phyloP scores from a whole-genome alignment of 2,113 vertebrate genomes.

The Capreolus pygargus region DNA sequence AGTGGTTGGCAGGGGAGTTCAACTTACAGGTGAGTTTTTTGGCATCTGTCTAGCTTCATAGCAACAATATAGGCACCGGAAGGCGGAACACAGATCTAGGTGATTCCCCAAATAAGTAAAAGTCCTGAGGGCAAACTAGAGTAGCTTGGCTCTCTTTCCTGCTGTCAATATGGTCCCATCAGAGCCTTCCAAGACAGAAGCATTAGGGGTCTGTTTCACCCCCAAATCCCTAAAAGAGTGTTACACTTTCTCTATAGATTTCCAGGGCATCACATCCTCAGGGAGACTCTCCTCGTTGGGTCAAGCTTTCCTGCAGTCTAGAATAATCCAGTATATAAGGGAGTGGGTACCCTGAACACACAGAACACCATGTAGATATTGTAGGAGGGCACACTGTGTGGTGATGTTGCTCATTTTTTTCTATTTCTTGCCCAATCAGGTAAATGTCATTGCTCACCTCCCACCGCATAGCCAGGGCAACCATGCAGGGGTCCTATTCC shows the following conservation, averaged over 20 bases:
- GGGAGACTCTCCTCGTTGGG: background rate
- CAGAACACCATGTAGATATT: background rate
- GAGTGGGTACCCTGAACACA: background rate
- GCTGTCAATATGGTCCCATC: background rate
- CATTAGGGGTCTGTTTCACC: background rate
- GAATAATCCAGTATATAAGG: background rate
- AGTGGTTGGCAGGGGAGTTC: background rate
- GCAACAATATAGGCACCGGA: background rate
- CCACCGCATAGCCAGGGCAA: background rate
- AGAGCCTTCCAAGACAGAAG: background rate
- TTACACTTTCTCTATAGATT: background rate
- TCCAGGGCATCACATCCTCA: background rate
- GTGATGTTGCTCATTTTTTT: background rate
- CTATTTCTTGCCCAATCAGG: background rate
- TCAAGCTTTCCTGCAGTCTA: background rate
- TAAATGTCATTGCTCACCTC: background rate
- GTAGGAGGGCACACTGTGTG: background rate
- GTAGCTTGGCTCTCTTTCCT: background rate
- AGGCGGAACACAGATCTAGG: background rate
- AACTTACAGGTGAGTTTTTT: background rate
- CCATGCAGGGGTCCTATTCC: background rate
- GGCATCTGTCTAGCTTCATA: background rate
- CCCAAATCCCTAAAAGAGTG: background rate
- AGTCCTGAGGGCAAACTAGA: background rate
- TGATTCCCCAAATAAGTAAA: background rate